Base-by-base conservation (phyloP, 1,140 invertebrate genomes). In the Thalassaphorura encarpata region DNA sequence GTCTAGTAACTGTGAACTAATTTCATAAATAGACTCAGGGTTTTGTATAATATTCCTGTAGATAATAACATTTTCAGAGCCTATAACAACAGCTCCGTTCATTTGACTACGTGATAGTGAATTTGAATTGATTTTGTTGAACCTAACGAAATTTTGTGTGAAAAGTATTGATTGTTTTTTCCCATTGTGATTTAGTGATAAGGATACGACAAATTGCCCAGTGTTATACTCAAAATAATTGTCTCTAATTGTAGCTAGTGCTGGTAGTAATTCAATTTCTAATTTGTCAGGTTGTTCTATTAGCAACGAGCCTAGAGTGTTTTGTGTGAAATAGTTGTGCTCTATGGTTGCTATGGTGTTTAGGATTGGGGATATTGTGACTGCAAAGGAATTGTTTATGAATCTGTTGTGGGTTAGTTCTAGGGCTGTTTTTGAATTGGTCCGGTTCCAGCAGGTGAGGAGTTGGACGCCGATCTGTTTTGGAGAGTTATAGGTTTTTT, bases 11-110 rank as follows among this genome's bases (percentile, higher is more conserved):
- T 98, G 94, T 1, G 90, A 94, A 1, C 90, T 92, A 45, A 99
- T 84, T 75, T 99, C 95, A 69, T 88, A 98, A 52, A 78, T 80
- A 16, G 90, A 91, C 47, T 85, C 81, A 0, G 82, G 83, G 75
- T 99, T 99, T 52, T 90, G 80, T 41, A 99, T 80, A 56, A 92
- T 88, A 70, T 99, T 99, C 56, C 94, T 76, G 64, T 80, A 90
- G 2, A 99, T 78, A 41, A 84, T 76, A 0, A 96, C 82, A 70
- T 98, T 98, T 54, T 86, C 87, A 0, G 89, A 92, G 0, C 90
- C 82, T 31, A 94, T 78, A 0, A 96, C 86, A 15, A 96, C 77
- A 4, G 89, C 83, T 4, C 92, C 95, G 16, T 89, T 84, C 1
- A 93, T 93, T 61, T 84, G 77, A 54, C 85, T 94, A 63, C 89